phyloP scores from a whole-genome alignment of 2,797 vertebrate genomes.

The Tarsius wallacei region DNA sequence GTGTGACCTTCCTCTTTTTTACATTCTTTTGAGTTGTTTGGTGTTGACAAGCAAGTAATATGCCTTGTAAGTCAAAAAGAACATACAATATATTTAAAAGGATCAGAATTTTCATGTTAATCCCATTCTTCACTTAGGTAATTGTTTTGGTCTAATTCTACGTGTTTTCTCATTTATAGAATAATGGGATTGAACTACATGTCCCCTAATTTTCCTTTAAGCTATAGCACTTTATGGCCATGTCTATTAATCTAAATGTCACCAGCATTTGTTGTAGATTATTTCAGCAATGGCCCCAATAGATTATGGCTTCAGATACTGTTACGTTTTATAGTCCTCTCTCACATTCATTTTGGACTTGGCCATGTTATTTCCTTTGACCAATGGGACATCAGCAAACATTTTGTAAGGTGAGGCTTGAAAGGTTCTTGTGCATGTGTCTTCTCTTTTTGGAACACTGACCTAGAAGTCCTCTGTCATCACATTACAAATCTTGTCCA shows the following conservation, averaged over 20 bases:
- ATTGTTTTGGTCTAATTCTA: background rate
- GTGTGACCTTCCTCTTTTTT: background rate
- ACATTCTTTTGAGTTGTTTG: background rate
- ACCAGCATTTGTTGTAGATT: background rate
- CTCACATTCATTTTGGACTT: background rate
- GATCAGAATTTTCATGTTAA: background rate
- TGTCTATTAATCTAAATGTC: background rate
- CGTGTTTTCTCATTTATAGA: background rate
- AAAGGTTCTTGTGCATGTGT: background rate
- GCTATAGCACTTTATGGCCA: background rate
- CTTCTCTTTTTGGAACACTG: background rate
- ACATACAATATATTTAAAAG: background rate
- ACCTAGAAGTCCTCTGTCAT: background rate
- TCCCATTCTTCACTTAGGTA: background rate
- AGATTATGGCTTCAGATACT: background rate
- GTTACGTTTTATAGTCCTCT: background rate
- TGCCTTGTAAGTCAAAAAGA: background rate
- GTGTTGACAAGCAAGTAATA: background rate
- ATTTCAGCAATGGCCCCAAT: background rate
- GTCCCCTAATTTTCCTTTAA: background rate
- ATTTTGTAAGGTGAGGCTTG: background rate
- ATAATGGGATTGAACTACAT: background rate
- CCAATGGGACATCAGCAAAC: background rate
- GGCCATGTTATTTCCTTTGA: background rate
- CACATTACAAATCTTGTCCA: background rate